Conservation (phyloP, 1,140 invertebrate species). For the Plutomurus gul region DNA sequence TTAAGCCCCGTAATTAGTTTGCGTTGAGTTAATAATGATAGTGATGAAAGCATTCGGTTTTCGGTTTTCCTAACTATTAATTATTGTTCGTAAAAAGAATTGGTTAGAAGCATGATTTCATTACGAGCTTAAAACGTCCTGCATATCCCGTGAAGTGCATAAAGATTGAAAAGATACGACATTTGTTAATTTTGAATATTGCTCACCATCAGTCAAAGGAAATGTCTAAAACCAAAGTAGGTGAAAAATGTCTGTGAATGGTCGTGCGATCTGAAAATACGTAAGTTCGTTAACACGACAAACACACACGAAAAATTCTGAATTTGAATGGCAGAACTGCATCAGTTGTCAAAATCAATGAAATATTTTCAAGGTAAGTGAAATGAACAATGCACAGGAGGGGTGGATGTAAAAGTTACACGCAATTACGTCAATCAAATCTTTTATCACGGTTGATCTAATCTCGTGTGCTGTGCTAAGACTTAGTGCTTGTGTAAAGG, state of each 20-base stretch:
- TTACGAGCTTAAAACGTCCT: too few species aligned
- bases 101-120: background rate
- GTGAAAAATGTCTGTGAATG: too few species aligned
- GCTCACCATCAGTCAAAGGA: too few species aligned
- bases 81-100: background rate
- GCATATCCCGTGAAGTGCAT: too few species aligned
- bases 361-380: constrained; percentile 5
- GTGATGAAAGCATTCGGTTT: constrained; percentile 2
- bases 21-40: constrained; percentile 18
- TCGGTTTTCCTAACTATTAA: background rate
- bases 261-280: too few species aligned
- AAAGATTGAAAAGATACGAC: too few species aligned
- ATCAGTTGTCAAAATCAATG: background rate
- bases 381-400: background rate
- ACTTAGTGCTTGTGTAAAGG: background rate
- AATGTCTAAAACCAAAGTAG: too few species aligned
- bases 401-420: background rate
- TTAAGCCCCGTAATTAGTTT: background rate
- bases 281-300: too few species aligned
- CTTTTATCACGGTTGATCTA: background rate
- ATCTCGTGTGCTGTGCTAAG: background rate
- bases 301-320: too few species aligned
- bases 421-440: constrained; percentile 12
- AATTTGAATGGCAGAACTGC: too few species aligned
- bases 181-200: too few species aligned